phyloP scores from a whole-genome alignment of 2,797 vertebrate genomes.

The Lepidocolaptes lacrymiger region DNA sequence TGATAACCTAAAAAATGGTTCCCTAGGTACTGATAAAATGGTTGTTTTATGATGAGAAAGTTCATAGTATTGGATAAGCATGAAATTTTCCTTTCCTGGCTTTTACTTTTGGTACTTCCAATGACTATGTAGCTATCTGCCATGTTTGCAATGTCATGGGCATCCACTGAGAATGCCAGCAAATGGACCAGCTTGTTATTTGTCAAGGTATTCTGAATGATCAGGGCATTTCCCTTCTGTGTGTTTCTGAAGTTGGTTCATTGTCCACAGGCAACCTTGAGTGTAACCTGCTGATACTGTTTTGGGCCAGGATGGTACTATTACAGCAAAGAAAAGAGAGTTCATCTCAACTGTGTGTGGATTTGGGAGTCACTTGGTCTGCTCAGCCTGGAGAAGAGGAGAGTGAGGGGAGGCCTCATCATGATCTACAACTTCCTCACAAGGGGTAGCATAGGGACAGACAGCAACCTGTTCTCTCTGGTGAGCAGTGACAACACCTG shows the following conservation, averaged over 20 bases:
- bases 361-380: neutral
- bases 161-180: neutral
- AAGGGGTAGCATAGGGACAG: neutral
- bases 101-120: neutral
- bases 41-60: neutral
- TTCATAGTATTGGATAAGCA: neutral
- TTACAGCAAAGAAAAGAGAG: neutral
- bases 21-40: neutral
- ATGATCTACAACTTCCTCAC: neutral
- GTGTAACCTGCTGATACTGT: neutral
- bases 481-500: neutral
- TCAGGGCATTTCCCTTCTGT: neutral
- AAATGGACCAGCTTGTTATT: neutral
- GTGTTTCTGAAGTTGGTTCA: neutral
- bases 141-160: rapidly evolving
- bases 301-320: neutral
- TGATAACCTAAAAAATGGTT: neutral
- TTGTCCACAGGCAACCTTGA: neutral
- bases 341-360: neutral
- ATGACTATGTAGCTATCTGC: neutral
- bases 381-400: neutral
- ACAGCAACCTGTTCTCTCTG: neutral
- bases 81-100: neutral
- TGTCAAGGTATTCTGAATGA: neutral
- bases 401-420: neutral